Conservation (phyloP, 2,888 invertebrate genomes). For the Altica lythri region DNA sequence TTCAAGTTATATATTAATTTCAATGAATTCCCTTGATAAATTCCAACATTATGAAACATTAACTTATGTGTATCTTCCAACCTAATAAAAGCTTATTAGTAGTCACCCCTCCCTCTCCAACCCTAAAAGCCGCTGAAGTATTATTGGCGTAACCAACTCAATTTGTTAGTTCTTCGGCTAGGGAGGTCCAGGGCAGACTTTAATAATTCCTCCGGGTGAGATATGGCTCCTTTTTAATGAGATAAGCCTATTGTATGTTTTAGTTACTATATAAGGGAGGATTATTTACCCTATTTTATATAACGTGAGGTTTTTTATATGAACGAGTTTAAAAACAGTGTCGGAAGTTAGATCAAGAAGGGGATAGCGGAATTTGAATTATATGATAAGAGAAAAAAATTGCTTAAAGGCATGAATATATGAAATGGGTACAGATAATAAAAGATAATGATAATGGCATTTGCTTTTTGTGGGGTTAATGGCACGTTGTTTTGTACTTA, state of each 20-base stretch:
- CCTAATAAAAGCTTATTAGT: slow-evolving; percentile 18
- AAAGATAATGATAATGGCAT: slow-evolving; percentile 2
- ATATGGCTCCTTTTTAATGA: slow-evolving; percentile 49
- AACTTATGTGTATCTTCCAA: slow-evolving; percentile 16
- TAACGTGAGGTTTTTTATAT: slow-evolving; percentile 46
- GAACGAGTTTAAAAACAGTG: slow-evolving; percentile 39
- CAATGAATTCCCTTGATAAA: too few relatives aligned
- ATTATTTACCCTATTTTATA: slow-evolving; percentile 39
- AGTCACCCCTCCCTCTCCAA: slow-evolving; percentile 29
- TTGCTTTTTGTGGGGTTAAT: not conserved
- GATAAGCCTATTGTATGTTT: slow-evolving; percentile 48
- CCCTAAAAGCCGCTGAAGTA: slow-evolving; percentile 37
- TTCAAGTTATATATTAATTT: too few relatives aligned
- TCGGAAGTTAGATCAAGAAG: slow-evolving; percentile 1
- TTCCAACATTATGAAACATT: too few relatives aligned
- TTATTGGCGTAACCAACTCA: slow-evolving; percentile 52
- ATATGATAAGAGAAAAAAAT: slow-evolving; percentile 22
- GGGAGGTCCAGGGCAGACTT: slow-evolving; percentile 35
- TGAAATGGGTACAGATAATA: slow-evolving; percentile 15
- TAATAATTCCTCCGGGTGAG: slow-evolving; percentile 48
- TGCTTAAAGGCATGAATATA: slow-evolving; percentile 11
- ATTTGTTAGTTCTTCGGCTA: slow-evolving; percentile 48
- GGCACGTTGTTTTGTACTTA: not conserved
- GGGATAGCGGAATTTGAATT: slow-evolving; percentile 17
- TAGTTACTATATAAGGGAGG: slow-evolving; percentile 44